phyloP scores from a whole-genome alignment of 2,113 vertebrate genomes.

The Oreotrochilus melanogaster region DNA sequence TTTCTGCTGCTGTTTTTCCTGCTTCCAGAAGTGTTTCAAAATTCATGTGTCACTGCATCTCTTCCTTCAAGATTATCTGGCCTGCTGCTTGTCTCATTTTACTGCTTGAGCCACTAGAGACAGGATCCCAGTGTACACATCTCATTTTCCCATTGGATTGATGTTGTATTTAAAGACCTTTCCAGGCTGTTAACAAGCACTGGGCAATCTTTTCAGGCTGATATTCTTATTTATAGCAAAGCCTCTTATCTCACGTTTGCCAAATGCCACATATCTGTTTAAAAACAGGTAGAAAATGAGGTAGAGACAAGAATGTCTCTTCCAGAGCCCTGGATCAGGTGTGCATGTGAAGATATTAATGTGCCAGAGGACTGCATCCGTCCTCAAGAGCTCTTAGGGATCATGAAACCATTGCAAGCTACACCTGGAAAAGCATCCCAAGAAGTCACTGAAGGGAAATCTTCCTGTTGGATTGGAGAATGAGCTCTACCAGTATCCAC shows the following conservation, averaged over 20 bases:
- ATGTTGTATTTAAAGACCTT: neutral
- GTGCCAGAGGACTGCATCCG: neutral
- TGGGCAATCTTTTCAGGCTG: neutral
- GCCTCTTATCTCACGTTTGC: neutral
- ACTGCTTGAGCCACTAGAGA: neutral
- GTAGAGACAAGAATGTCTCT: neutral
- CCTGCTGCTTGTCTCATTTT: neutral
- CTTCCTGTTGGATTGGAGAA: rapidly evolving
- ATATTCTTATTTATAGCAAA: neutral
- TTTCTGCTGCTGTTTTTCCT: neutral
- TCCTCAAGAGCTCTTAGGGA: neutral
- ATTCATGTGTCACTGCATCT: neutral
- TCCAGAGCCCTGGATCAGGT: neutral
- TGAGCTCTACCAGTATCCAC: neutral
- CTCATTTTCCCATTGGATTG: neutral
- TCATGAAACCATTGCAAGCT: neutral
- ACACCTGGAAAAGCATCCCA: neutral
- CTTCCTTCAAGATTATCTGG: neutral
- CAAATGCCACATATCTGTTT: neutral
- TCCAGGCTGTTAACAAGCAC: neutral
- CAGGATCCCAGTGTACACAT: neutral
- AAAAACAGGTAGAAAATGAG: neutral
- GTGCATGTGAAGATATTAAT: neutral
- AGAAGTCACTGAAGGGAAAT: neutral
- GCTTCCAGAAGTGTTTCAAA: neutral